phyloP scores from a whole-genome alignment of 2,113 vertebrate genomes.

The Microcebus jonahi region DNA sequence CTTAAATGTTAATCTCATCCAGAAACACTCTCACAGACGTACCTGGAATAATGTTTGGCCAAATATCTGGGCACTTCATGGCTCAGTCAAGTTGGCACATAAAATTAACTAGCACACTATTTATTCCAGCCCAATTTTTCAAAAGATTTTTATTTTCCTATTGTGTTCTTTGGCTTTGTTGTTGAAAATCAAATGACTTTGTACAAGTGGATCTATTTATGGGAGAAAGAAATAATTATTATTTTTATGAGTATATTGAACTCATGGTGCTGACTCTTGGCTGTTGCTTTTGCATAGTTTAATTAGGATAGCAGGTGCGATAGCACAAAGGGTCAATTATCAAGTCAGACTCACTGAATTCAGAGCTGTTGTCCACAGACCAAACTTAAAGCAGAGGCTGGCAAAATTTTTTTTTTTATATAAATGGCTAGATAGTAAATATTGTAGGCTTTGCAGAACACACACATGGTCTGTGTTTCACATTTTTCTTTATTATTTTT shows the following conservation, averaged over 20 bases:
- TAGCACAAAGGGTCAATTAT: background rate
- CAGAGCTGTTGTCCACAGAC: background rate
- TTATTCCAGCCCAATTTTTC: background rate
- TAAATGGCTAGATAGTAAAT: background rate
- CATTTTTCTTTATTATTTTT: conserved; percentile 9
- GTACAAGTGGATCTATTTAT: background rate
- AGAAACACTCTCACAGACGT: background rate
- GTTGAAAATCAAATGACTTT: background rate
- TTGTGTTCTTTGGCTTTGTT: background rate
- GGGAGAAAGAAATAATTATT: background rate
- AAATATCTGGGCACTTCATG: background rate
- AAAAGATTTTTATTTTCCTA: background rate
- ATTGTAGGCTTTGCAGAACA: background rate
- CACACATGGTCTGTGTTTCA: background rate
- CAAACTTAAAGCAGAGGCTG: background rate
- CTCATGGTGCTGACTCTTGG: background rate
- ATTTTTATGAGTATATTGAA: background rate
- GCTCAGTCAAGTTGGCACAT: background rate
- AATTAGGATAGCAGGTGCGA: background rate
- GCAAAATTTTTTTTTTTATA: background rate
- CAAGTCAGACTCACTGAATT: background rate
- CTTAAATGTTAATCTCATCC: background rate
- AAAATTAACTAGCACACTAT: background rate
- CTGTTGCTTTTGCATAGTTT: background rate
- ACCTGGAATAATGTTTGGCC: background rate